Percentiles rank a stretch among this genome's conserved stretches.
Evolutionary conservation across 2,797 vertebrate genomes (phyloP).

Genomic region (Sorex maritimensis): DNA sequence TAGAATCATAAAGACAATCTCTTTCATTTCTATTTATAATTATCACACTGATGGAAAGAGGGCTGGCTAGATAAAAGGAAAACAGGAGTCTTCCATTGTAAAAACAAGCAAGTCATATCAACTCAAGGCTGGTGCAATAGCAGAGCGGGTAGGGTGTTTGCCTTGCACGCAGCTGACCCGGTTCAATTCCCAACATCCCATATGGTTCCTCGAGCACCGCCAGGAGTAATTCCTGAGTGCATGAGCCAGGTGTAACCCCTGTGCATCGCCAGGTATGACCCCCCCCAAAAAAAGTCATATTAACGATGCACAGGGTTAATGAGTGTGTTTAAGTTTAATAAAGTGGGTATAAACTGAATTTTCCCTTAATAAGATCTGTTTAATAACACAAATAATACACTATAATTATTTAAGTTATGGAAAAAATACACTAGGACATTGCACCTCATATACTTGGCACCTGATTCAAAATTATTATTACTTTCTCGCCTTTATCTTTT

Average conservation of each 20-base stretch:
- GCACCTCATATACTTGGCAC: neutral
- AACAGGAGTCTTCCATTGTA: neutral
- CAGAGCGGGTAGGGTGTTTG: too few relatives aligned
- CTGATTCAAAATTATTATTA: slow-evolving; percentile 53
- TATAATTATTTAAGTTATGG: neutral
- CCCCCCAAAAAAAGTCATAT: neutral
- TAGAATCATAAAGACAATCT: neutral
- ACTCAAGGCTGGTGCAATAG: too few relatives aligned
- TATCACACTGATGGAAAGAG: neutral
- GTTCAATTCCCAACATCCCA: too few relatives aligned
- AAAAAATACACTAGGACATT: slow-evolving; percentile 41
- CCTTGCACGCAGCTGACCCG: too few relatives aligned
- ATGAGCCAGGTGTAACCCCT: too few relatives aligned
- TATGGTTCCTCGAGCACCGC: too few relatives aligned
- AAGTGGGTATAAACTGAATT: slow-evolving; percentile 28
- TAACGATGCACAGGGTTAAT: neutral
- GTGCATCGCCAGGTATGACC: too few relatives aligned
- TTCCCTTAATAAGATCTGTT: slow-evolving; percentile 15
- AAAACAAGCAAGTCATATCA: too few relatives aligned
- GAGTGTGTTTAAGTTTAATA: slow-evolving; percentile 46
- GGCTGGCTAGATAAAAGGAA: slow-evolving; percentile 40
- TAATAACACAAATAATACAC: slow-evolving; percentile 6
- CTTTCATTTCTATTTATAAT: slow-evolving; percentile 40
- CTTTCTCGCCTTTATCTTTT: neutral
- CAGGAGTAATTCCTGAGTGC: too few relatives aligned